Evolutionary conservation across 2,113 vertebrate species (phyloP).

Genomic region (Hepsetus odoe): DNA sequence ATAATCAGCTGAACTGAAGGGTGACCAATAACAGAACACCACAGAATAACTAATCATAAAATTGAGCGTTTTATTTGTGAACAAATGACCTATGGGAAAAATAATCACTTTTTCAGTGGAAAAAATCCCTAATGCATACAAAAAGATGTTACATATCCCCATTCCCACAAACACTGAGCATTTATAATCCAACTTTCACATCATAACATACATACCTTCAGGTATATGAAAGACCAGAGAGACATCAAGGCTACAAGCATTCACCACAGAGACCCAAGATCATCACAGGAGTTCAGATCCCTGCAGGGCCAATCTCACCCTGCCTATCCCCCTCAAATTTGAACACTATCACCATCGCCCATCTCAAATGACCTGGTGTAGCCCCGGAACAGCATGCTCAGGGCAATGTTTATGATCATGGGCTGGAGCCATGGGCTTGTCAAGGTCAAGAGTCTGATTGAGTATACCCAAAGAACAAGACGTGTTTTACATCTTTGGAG

Average conservation of each 20-base stretch:
- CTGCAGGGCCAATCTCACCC: constrained; percentile 9
- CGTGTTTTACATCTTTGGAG: neutral
- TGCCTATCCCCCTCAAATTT: neutral
- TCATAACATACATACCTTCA: neutral
- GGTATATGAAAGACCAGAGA: neutral
- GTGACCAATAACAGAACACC: too few relatives aligned
- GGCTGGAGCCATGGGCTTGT: neutral
- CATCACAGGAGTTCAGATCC: neutral
- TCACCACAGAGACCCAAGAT: neutral
- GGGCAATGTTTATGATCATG: neutral
- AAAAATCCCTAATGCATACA: neutral
- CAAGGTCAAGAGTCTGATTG: constrained; percentile 10
- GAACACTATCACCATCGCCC: neutral
- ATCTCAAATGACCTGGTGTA: neutral
- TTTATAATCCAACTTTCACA: neutral
- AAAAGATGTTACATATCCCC: neutral
- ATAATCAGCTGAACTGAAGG: too few relatives aligned
- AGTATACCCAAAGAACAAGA: neutral
- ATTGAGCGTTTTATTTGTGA: too few relatives aligned
- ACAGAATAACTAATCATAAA: too few relatives aligned
- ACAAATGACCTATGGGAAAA: too few relatives aligned
- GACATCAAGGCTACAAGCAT: neutral
- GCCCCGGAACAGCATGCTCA: neutral
- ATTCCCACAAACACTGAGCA: neutral
- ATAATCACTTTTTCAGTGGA: too few relatives aligned